Evolutionary conservation across 2,113 vertebrate species (phyloP), one percentile per base, ranked within the genome.

Genomic region (Ochotona princeps): DNA sequence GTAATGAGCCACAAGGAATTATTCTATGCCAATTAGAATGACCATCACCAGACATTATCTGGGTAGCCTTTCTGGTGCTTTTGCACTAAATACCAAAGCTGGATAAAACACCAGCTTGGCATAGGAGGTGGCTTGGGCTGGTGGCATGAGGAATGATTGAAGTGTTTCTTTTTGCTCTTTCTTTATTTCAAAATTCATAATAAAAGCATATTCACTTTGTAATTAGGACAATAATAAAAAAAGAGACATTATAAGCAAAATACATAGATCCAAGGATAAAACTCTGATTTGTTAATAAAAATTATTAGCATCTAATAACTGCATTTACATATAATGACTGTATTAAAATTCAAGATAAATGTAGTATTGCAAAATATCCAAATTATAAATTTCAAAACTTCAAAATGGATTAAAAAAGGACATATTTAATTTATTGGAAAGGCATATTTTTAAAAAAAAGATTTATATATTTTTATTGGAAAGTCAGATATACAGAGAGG

Each of bases 331-430:
- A 76, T 74, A 73, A 8, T 7, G 1, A 72, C 26, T 79, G 57
- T 51, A 80, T 88, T 88, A 83, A 90, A 75, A 84, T 88, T 78
- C 69, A 75, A 75, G 35, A 90, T 81, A 74, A 91, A 73, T 72
- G 38, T 67, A 25, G 26, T 54, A 66, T 65, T 70, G 15, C 23
- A 88, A 47, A 54, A 26, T 13, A 79, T 7, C 23, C 23, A 83
- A 89, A 66, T 75, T 76, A 83, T 66, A 1, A 47, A 87, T 73
- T 54, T 32, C 86, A 17, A 93, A 94, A 86, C 89, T 44, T 44
- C 38, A 44, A 44, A 44, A 6, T 44, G 38, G 38, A 44, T 57
- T 57, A 57, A 57, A 57, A 44, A 44, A 44, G 38, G 54, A 57
- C 17, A 17, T 15, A 57, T 57, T 57, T 57, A 44, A 57, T 57